These are phyloP conservation scores for Drosophila formosana DNA, from an alignment of 2,888 invertebrate genomes.

Conservation along the genomic window DNA sequence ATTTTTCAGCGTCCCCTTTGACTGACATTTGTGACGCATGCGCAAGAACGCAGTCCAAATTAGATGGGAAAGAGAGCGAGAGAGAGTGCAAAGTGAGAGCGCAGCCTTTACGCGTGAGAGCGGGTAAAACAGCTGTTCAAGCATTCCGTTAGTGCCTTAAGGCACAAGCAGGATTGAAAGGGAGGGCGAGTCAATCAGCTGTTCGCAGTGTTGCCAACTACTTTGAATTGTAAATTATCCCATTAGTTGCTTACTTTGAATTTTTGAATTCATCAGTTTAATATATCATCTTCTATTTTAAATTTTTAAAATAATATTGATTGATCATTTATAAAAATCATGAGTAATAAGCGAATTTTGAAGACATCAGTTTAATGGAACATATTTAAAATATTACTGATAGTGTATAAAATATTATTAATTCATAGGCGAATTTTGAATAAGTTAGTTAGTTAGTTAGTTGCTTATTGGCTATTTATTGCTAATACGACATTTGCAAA, in stretches of 20 bases:
- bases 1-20: conserved; percentile 32
- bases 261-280: too few relatives aligned
- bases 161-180: conserved; percentile 18
- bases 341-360: too few relatives aligned
- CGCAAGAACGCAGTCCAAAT: conserved; percentile 25
- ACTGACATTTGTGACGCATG: conserved; percentile 51
- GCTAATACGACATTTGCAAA: conserved; percentile 10
- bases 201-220: conserved; percentile 47
- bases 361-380: too few relatives aligned
- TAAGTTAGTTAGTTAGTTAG: too few relatives aligned
- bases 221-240: not conserved
- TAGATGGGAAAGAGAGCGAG: not conserved
- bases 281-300: too few relatives aligned
- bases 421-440: too few relatives aligned
- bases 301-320: too few relatives aligned
- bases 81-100: not conserved
- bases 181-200: conserved; percentile 50
- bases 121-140: conserved; percentile 28
- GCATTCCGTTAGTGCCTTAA: conserved; percentile 4
- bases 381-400: too few relatives aligned
- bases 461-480: not conserved
- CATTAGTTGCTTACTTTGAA: too few relatives aligned
- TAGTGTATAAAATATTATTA: too few relatives aligned
- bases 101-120: conserved; percentile 14
- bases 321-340: not conserved